These are phyloP conservation scores for Synanthedon myopaeformis DNA, from an alignment of 2,888 invertebrate genomes.

Conservation along the genomic window DNA sequence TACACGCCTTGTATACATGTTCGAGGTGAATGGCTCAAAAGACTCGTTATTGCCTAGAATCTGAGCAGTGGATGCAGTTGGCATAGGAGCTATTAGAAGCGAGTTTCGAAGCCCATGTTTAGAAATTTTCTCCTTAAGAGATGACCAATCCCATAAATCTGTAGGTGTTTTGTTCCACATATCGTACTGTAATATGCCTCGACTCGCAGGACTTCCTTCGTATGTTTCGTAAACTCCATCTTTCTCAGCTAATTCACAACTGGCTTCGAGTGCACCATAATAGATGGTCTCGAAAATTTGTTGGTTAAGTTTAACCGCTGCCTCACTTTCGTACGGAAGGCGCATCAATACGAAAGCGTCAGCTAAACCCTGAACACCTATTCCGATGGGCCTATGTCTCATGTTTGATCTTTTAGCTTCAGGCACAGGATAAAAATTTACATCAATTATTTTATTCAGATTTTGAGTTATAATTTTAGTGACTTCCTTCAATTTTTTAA, in stretches of 20 bases:
- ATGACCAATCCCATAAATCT: slow-evolving; percentile 89
- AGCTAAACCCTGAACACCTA: slow-evolving; percentile 97
- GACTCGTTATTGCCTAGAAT: slow-evolving; percentile 99
- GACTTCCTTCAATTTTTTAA: slow-evolving; percentile 85
- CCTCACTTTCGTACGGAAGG: slow-evolving; percentile 90
- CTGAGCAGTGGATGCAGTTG: slow-evolving; percentile 98
- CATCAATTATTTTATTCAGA: slow-evolving; percentile 96
- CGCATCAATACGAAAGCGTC: slow-evolving; percentile 96
- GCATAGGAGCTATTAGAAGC: slow-evolving; percentile 95
- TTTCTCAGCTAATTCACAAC: slow-evolving; percentile 90
- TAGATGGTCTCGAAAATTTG: slow-evolving; percentile 99
- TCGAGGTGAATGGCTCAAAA: slow-evolving; percentile 97
- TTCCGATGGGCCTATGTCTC: slow-evolving; percentile 87
- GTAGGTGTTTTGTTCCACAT: slow-evolving; percentile 96
- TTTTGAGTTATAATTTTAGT: slow-evolving; percentile 91
- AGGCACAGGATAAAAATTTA: slow-evolving; percentile 94
- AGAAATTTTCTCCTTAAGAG: slow-evolving; percentile 85
- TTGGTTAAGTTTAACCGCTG: slow-evolving; percentile 88
- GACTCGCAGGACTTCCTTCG: slow-evolving; percentile 90
- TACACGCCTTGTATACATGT: slow-evolving; percentile 94
- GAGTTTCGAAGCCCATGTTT: slow-evolving; percentile 94
- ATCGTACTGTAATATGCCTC: slow-evolving; percentile 96
- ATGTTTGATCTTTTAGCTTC: slow-evolving; percentile 91
- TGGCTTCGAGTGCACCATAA: slow-evolving; percentile 95
- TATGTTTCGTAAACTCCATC: slow-evolving; percentile 92